Evolutionary conservation across 2,797 vertebrate species (phyloP).

Genomic region (Pachyuromys duprasi): DNA sequence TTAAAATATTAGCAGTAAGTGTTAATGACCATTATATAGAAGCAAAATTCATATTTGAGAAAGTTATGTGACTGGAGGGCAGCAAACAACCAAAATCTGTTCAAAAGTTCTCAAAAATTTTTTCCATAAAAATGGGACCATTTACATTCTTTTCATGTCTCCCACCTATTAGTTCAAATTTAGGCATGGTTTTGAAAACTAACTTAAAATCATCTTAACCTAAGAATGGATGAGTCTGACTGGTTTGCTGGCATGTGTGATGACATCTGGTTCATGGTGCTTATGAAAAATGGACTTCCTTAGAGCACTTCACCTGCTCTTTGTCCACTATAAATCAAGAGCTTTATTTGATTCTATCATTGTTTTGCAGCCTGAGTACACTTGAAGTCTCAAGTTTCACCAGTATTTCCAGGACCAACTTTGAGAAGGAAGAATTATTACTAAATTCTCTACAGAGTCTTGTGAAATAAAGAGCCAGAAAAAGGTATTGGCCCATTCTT

Average conservation of each 20-base stretch:
- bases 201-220: background rate
- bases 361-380: background rate
- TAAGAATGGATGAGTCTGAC: background rate
- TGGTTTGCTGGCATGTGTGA: background rate
- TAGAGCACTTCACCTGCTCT: background rate
- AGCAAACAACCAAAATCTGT: background rate
- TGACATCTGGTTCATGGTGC: background rate
- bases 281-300: conserved; percentile 31
- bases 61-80: background rate
- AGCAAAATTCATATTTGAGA: background rate
- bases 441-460: conserved; percentile 43
- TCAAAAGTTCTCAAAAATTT: background rate
- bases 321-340: background rate
- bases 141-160: background rate
- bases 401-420: background rate
- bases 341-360: background rate
- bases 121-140: background rate
- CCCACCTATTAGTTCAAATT: background rate
- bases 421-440: background rate
- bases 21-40: background rate
- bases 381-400: background rate
- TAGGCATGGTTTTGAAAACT: conserved; percentile 15
- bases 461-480: background rate
- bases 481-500: background rate
- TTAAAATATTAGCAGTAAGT: background rate